Base-by-base conservation (phyloP, 1,140 invertebrate genomes). In the Heliothis subflexa region DNA sequence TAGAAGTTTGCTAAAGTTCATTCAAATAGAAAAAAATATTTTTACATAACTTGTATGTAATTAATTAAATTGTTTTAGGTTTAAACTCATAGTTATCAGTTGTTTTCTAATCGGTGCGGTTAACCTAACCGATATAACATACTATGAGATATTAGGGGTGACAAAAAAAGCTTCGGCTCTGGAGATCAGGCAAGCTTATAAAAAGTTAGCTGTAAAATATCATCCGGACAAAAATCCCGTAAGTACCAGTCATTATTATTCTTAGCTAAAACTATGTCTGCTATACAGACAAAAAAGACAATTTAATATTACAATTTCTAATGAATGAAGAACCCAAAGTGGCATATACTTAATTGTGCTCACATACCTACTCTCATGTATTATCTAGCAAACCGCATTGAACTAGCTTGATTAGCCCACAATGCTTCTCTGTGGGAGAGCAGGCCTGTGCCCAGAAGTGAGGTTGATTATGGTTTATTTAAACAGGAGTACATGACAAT, bases 151-250 rank as follows among this genome's bases (percentile, higher is more conserved):
- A 61, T 94, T 98, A 45, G 97, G 96, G 12, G 93, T 98, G 50
- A 89, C 95, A 0, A 96, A 96, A 93, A 95, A 96, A 91, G 97
- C 97, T 0, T 95, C 96, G 78, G 95, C 96, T 70, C 96, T 96
- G 89, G 97, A 98, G 88, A 98, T 98, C 73, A 95, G 97, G 82
- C 97, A 96, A 91, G 97, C 97, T 21, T 98, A 98, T 88, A 98
- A 98, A 92, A 97, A 96, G 91, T 86, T 98, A 40, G 98, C 97
- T 3, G 95, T 98, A 3, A 96, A 96, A 82, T 94, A 96, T 80
- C 98, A 98, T 95, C 98, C 98, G 28, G 98, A 98, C 93, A 98
- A 98, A 95, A 98, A 98, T 94, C 95, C 94, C 80, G 97, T 97
- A 95, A 94, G 92, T 90, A 57, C 1, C 13, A 11, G 18, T 13